Evolutionary conservation across 2,888 invertebrate species (phyloP), one percentile per base, ranked within the genome.

Genomic region (Hyposoter didymator): DNA sequence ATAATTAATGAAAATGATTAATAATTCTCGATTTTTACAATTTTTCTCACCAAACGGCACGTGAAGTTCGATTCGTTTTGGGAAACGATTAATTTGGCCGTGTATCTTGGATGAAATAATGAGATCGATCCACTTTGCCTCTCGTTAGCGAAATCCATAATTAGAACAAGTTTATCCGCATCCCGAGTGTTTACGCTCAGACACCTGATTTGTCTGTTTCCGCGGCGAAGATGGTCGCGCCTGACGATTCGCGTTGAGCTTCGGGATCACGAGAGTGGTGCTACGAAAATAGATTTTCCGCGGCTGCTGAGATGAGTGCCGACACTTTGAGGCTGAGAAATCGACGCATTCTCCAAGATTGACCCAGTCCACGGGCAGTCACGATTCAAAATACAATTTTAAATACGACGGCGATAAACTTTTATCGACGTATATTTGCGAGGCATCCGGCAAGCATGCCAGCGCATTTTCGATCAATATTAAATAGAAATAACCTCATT

Each of bases 271-370:
- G 74, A 64, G 55, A 67, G 80, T 66, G 52, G 45, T 74, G 74
- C 55, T 81, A 28, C 75, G 55, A 76, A 84, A 84, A 84, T 84
- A 84, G 75, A 84, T 80, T 84, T 84, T 72, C 55, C 72, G 32
- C 70, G 70, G 45, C 22, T 76, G 45, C 22, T 76, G 22, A 66
- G 72, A 80, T 66, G 39, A 70, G 73, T 62, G 35, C 75, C 39
- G 78, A 73, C 78, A 74, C 78, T 73, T 73, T 47, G 78, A 78
- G 78, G 67, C 70, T 47, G 78, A 74, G 78, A 59, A 78, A 83
- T 78, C 78, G 78, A 83, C 73, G 83, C 73, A 78, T 83, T 78
- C 45, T 62, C 59, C 67, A 45, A 67, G 78, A 55, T 59, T 67
- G 73, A 67, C 72, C 73, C 78, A 74, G 78, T 64, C 62, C 43